A percentile compares a stretch with the other conserved stretches of the same genome.
Evolutionary conservation across 2,113 vertebrate genomes (phyloP).

Genomic region (Apodemus sylvaticus): DNA sequence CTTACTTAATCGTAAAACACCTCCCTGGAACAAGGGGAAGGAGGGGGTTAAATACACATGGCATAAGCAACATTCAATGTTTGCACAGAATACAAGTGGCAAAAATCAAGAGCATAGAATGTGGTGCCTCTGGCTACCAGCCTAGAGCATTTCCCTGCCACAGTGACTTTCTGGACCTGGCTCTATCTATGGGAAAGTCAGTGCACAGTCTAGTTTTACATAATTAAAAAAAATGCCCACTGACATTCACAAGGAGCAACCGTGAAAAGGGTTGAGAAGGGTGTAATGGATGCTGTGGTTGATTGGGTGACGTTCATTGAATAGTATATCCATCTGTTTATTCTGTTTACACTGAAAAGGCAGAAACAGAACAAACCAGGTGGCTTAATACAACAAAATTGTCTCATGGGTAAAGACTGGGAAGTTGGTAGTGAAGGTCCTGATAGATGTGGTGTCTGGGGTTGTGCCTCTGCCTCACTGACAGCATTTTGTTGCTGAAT

Average conservation of each 20-base stretch:
- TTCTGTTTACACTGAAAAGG: background rate
- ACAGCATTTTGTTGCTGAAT: background rate
- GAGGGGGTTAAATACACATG: background rate
- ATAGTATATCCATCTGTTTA: background rate
- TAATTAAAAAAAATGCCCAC: background rate
- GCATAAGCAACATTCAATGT: background rate
- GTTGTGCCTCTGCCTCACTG: background rate
- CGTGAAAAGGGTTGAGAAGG: background rate
- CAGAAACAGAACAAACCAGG: background rate
- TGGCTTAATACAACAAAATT: background rate
- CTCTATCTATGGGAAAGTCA: conserved; percentile 8
- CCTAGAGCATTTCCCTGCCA: background rate
- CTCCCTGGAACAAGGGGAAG: background rate
- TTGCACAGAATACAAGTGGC: background rate
- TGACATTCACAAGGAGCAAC: background rate
- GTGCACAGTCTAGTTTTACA: background rate
- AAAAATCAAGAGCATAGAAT: background rate
- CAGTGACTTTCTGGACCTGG: background rate
- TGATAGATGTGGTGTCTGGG: background rate
- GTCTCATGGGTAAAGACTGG: background rate
- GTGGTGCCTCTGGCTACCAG: background rate
- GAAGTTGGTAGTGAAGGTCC: background rate
- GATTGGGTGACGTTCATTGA: background rate
- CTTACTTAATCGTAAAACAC: conserved; percentile 62
- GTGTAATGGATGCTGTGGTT: background rate